Conservation (phyloP, 2,888 invertebrate species). For the Caenorhabditis sp. region DNA sequence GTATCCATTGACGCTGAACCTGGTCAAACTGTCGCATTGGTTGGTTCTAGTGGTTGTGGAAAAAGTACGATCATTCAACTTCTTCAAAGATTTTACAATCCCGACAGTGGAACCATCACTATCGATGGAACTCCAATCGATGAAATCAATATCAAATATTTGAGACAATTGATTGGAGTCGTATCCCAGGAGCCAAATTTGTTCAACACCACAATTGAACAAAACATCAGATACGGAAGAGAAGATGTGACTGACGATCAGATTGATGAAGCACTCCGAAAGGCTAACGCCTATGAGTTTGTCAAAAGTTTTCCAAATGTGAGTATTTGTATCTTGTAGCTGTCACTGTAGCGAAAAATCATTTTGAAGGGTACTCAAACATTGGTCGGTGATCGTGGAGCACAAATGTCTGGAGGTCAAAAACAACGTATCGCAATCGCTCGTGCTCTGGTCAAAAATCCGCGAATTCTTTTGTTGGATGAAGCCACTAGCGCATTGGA, state of each 20-base stretch:
- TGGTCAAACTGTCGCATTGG: slow-evolving; percentile 62
- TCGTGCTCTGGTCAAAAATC: slow-evolving; percentile 59
- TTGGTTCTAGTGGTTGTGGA: slow-evolving; percentile 65
- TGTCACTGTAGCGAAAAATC: neutral
- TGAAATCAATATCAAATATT: slow-evolving; percentile 73
- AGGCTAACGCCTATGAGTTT: slow-evolving; percentile 73
- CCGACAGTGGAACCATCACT: slow-evolving; percentile 60
- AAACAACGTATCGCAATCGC: slow-evolving; percentile 74
- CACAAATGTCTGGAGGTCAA: slow-evolving; percentile 73
- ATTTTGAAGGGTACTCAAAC: slow-evolving; percentile 69
- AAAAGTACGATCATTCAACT: slow-evolving; percentile 58
- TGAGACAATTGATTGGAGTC: slow-evolving; percentile 71
- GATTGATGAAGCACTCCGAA: slow-evolving; percentile 61
- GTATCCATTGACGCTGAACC: slow-evolving; percentile 55
- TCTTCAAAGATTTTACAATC: slow-evolving; percentile 63
- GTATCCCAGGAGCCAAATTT: slow-evolving; percentile 76
- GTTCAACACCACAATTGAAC: slow-evolving; percentile 74
- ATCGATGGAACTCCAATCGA: slow-evolving; percentile 73
- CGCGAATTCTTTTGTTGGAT: slow-evolving; percentile 57
- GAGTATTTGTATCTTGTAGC: slow-evolving; percentile 1
- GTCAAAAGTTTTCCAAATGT: slow-evolving; percentile 70
- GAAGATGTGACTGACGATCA: slow-evolving; percentile 52
- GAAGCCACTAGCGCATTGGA: slow-evolving; percentile 62
- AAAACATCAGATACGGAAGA: slow-evolving; percentile 72
- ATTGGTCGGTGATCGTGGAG: slow-evolving; percentile 72